Percentiles rank a stretch among this genome's conserved stretches.
Conservation (phyloP, 1,140 invertebrate genomes). For the Aphaenogaster floridana region DNA sequence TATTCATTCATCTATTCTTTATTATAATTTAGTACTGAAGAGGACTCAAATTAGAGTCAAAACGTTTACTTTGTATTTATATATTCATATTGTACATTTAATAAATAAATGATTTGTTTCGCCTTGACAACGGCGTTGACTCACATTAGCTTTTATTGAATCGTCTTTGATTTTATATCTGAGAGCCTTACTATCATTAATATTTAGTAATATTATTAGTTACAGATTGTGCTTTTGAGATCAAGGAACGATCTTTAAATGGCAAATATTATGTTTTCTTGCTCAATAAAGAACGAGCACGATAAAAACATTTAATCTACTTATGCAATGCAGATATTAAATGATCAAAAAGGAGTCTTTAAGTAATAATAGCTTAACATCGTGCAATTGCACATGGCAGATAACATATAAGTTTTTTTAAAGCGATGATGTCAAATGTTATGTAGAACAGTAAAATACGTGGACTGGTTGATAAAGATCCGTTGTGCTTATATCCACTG, state of each 20-base stretch:
- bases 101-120: too few species aligned
- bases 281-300: background rate
- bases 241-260: background rate
- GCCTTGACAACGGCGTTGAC: too few species aligned
- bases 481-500: conserved; percentile 18
- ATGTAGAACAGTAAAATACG: conserved; percentile 2
- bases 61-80: too few species aligned
- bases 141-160: too few species aligned
- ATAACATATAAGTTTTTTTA: background rate
- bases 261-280: background rate
- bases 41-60: too few species aligned
- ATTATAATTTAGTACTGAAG: too few species aligned
- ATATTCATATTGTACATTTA: too few species aligned
- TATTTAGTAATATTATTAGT: background rate
- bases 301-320: background rate
- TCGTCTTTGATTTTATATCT: too few species aligned
- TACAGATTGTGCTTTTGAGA: background rate
- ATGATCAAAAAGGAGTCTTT: conserved; percentile 1
- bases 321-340: background rate
- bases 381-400: background rate
- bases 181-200: too few species aligned
- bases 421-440: background rate
- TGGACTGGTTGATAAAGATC: conserved; percentile 1
- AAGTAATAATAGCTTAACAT: background rate
- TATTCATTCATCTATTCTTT: too few species aligned